Base-by-base conservation (phyloP, 1,140 invertebrate species). In the Atopsyche davidsoni region DNA sequence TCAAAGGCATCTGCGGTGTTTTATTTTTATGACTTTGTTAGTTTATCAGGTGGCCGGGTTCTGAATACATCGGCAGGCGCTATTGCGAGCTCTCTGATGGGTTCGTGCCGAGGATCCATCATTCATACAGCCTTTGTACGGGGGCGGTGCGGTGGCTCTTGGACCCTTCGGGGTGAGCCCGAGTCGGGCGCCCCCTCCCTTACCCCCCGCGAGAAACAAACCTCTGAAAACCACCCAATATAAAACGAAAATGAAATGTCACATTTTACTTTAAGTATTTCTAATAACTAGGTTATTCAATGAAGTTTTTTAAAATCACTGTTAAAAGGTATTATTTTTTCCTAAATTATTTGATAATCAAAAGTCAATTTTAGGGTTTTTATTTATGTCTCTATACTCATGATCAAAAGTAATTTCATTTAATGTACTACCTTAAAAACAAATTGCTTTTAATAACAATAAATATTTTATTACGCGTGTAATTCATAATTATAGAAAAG, bases 41-140 rank as follows among this genome's bases (percentile, higher is more conserved):
- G 41, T 43, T 24, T 43, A 43, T 43, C 41, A 43, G 28, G 16
- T 24, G 40, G 19, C 13, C n/a, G 19, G n/a, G 40, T 11, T 7
- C 10, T 23, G 40, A 22, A 42, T 42, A 42, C 24, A n/a, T n/a
- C 22, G 21, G n/a, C 40, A 42, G 40, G 22, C 18, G 40, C 11
- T 13, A 11, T 11, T 18, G 10, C 38, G 28, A 25, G 23, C 34
- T 21, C 43, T 17, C 13, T 58, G 56, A 58, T 58, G 56, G 51
- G 51, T 54, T 58, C 56, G 56, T 58, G 56, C 56, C 47, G 44
- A 58, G 28, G 43, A 22, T 25, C 56, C 53, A 58, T 58, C 56
- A 52, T 42, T 58, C 56, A 58, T 35, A 13, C 23, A 35, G 41
- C 23, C 46, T 48, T 48, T 48, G 36, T 48, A 38, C n/a, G n/a